Evolutionary conservation across 2,888 invertebrate species (phyloP).

Genomic region (Stratiomys singularior): DNA sequence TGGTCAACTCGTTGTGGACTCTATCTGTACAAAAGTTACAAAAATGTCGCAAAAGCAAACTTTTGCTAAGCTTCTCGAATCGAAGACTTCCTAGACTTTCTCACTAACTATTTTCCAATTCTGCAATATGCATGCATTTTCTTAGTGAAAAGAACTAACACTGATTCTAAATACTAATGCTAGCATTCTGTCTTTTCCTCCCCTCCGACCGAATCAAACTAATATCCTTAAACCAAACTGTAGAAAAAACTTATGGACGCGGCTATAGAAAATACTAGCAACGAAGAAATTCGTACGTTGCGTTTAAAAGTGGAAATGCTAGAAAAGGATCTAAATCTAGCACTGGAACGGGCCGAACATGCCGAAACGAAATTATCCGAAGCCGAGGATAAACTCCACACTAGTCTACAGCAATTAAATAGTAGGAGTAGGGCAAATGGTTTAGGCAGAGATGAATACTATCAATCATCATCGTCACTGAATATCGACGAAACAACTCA

Average conservation of each 20-base stretch:
- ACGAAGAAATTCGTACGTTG: slow-evolving; percentile 69
- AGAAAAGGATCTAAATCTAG: slow-evolving; percentile 68
- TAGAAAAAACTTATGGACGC: slow-evolving; percentile 69
- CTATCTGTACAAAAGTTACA: not conserved
- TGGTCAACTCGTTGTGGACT: not conserved
- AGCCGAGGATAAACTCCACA: slow-evolving; percentile 54
- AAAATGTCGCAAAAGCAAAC: not conserved
- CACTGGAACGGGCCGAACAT: slow-evolving; percentile 67
- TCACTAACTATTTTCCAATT: not conserved
- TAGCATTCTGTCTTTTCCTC: slow-evolving; percentile 21
- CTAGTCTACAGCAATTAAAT: slow-evolving; percentile 50
- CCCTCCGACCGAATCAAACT: slow-evolving; percentile 16
- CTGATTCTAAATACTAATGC: slow-evolving; percentile 13
- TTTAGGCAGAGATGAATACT: slow-evolving; percentile 16
- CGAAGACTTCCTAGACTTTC: not conserved
- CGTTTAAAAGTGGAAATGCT: slow-evolving; percentile 69
- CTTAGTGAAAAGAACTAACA: slow-evolving; percentile 13
- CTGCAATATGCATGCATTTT: slow-evolving; percentile 14
- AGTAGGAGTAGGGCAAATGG: slow-evolving; percentile 5
- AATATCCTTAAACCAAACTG: slow-evolving; percentile 48
- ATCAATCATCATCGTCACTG: slow-evolving; percentile 33
- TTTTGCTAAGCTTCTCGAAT: too few species aligned
- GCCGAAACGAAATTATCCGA: slow-evolving; percentile 66
- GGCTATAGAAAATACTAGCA: slow-evolving; percentile 67
- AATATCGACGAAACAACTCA: not conserved